Evolutionary conservation across 2,797 vertebrate genomes (phyloP).

Genomic region (Sebastes diaconus): DNA sequence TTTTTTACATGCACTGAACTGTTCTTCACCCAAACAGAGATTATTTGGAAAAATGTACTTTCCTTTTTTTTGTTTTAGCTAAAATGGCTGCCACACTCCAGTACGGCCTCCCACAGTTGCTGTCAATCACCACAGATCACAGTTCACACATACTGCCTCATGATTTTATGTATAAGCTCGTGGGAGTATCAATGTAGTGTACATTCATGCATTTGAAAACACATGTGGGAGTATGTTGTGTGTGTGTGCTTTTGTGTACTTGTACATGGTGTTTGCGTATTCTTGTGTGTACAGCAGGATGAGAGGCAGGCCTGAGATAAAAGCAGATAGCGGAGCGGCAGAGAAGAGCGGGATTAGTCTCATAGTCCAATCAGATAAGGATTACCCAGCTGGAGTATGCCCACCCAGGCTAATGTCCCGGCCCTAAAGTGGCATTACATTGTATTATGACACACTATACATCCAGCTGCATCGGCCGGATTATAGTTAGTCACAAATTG

Average conservation of each 20-base stretch:
- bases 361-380: conserved; percentile 79
- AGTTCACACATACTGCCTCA: conserved; percentile 44
- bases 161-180: conserved; percentile 54
- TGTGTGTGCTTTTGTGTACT: conserved; percentile 22
- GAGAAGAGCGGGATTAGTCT: conserved; percentile 71
- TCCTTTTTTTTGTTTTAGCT: background rate
- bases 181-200: conserved; percentile 53
- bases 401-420: conserved; percentile 67
- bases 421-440: conserved; percentile 68
- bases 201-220: conserved; percentile 48
- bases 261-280: conserved; percentile 12
- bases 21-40: background rate
- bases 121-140: conserved; percentile 47
- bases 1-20: background rate
- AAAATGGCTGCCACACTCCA: conserved; percentile 29
- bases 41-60: background rate
- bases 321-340: conserved; percentile 46
- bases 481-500: conserved; percentile 15
- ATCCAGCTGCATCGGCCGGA: conserved; percentile 41
- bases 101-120: conserved; percentile 33
- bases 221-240: conserved; percentile 45
- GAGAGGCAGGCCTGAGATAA: conserved; percentile 37
- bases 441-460: conserved; percentile 66
- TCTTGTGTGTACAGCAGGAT: background rate
- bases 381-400: conserved; percentile 67